These are phyloP conservation scores for Hesperia comma DNA, from an alignment of 2,888 invertebrate genomes.

Conservation along the genomic window DNA sequence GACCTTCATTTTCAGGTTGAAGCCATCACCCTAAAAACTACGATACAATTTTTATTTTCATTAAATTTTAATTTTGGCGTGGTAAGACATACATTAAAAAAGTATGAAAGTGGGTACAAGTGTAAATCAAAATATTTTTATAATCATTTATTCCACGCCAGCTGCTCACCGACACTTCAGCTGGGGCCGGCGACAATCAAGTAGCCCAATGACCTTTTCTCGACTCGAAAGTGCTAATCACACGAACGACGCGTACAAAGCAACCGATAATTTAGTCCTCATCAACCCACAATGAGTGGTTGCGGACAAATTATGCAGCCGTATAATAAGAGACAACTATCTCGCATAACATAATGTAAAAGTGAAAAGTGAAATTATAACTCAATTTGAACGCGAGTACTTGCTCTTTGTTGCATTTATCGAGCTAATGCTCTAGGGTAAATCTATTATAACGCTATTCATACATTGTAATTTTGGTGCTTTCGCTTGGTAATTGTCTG, in stretches of 20 bases:
- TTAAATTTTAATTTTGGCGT: too few relatives aligned
- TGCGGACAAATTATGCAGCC: slow-evolving; percentile 44
- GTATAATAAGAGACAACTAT: slow-evolving; percentile 32
- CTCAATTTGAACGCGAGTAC: slow-evolving; percentile 21
- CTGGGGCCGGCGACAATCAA: background rate
- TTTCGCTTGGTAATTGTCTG: background rate
- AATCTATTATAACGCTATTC: slow-evolving; percentile 21
- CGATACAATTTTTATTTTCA: too few relatives aligned
- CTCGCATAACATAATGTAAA: slow-evolving; percentile 33
- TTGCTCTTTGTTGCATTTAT: slow-evolving; percentile 17
- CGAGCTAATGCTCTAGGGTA: background rate
- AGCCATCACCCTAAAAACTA: too few relatives aligned
- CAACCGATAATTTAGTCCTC: slow-evolving; percentile 47
- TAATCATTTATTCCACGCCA: background rate
- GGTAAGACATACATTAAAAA: too few relatives aligned
- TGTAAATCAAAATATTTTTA: too few relatives aligned
- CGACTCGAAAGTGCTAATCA: slow-evolving; percentile 56
- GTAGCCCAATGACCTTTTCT: slow-evolving; percentile 34
- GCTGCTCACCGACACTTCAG: background rate
- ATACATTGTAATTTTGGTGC: slow-evolving; percentile 1
- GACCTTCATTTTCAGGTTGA: too few relatives aligned
- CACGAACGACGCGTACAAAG: slow-evolving; percentile 59
- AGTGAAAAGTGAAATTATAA: slow-evolving; percentile 31
- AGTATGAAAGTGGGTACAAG: too few relatives aligned
- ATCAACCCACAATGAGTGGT: slow-evolving; percentile 42